phyloP scores from a whole-genome alignment of 2,888 invertebrate genomes.

The Cephus sareptanus region DNA sequence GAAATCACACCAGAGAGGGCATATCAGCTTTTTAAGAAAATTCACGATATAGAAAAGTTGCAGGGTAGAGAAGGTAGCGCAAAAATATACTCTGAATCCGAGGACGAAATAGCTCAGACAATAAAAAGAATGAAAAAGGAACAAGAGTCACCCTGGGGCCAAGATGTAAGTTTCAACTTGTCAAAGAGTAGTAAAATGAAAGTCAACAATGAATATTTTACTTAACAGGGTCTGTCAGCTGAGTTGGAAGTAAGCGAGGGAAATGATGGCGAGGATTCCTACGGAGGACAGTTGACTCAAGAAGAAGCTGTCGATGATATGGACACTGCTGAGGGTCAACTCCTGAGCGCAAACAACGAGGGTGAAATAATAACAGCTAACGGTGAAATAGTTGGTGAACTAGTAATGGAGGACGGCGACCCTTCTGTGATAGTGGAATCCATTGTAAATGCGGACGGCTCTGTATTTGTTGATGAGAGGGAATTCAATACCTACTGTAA shows the following conservation, averaged over 20 bases:
- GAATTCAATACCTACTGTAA: conserved; percentile 56
- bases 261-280: conserved; percentile 58
- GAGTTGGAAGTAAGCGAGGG: conserved; percentile 55
- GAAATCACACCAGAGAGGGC: conserved; percentile 58
- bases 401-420: conserved; percentile 60
- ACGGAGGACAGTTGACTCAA: conserved; percentile 48
- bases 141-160: conserved; percentile 53
- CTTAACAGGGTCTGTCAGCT: conserved; percentile 43
- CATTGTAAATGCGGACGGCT: conserved; percentile 58
- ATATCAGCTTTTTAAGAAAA: conserved; percentile 56
- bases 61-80: conserved; percentile 42
- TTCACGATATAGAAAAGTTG: conserved; percentile 57
- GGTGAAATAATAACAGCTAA: conserved; percentile 52
- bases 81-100: conserved; percentile 52
- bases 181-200: neutral
- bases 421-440: conserved; percentile 62
- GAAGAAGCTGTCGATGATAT: conserved; percentile 53
- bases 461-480: conserved; percentile 58
- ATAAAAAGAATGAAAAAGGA: conserved; percentile 58
- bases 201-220: neutral
- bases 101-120: conserved; percentile 54
- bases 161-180: conserved; percentile 45
- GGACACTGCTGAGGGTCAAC: conserved; percentile 46
- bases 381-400: conserved; percentile 57
- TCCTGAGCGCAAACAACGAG: conserved; percentile 45